A percentile compares a stretch with the other conserved stretches of the same genome.
Evolutionary conservation across 2,797 vertebrate species (phyloP).

Genomic region (Premnoplex brunnescens): DNA sequence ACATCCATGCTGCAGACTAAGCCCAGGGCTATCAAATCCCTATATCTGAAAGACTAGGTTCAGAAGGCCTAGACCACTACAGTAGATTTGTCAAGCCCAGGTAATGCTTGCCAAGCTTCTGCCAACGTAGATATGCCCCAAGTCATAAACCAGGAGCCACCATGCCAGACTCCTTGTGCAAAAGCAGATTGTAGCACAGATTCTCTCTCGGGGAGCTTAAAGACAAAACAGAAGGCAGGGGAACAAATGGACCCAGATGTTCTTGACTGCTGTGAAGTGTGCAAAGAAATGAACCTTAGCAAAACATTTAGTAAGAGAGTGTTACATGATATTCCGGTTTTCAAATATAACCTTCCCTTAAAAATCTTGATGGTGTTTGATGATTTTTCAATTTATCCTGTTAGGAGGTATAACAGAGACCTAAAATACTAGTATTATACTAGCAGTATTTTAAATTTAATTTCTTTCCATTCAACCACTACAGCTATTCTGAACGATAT

Average conservation of each 20-base stretch:
- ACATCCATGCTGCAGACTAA: not conserved
- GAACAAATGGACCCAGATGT: not conserved
- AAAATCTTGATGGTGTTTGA: not conserved
- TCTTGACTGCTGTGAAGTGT: not conserved
- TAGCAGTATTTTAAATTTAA: not conserved
- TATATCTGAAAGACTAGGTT: not conserved
- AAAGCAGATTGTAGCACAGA: not conserved
- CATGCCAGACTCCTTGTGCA: too few species aligned
- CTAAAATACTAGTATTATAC: not conserved
- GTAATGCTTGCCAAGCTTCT: not conserved
- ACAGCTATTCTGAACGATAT: not conserved
- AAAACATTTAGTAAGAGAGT: not conserved
- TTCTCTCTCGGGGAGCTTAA: accelerated
- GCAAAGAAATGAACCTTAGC: not conserved
- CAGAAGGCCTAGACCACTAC: not conserved
- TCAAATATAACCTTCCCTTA: not conserved
- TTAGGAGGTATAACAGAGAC: not conserved
- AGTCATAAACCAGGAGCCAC: not conserved
- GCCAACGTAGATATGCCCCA: accelerated
- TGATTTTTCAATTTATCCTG: not conserved
- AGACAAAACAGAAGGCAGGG: not conserved
- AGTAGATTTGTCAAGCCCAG: not conserved
- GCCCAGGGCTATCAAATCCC: not conserved
- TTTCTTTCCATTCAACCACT: not conserved
- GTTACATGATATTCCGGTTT: not conserved